Evolutionary conservation across 53 echinoderm and acorn worm species (phyloP).

Genomic region (Mesocentrotus franciscanus): DNA sequence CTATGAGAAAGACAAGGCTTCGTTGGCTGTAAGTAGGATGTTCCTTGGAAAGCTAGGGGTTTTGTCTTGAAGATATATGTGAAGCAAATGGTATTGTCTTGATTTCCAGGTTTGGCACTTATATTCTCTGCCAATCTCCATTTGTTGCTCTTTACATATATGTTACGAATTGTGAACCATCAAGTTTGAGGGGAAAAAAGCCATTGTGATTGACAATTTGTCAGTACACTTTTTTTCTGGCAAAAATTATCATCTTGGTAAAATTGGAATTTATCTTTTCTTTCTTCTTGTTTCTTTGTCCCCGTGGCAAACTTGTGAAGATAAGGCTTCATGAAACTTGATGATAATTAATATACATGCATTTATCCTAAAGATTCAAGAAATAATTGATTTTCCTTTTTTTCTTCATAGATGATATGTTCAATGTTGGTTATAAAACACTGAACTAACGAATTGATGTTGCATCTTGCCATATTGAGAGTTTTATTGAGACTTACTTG

Average conservation of each 20-base stretch:
- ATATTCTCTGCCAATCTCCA: no score
- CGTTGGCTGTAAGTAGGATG: constrained; percentile 83
- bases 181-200: background rate
- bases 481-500: no score
- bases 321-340: background rate
- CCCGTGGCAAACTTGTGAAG: background rate
- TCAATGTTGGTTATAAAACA: no score
- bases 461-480: no score
- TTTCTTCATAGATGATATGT: no score
- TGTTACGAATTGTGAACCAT: background rate
- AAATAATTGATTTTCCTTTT: no score
- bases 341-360: background rate
- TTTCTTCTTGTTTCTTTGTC: background rate
- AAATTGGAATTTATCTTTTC: background rate
- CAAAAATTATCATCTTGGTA: background rate
- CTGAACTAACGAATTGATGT: no score
- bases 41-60: background rate
- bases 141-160: no score
- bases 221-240: background rate
- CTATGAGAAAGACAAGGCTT: constrained; percentile 98
- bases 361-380: no score
- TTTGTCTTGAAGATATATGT: background rate
- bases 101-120: no score
- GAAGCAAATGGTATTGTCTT: no score
- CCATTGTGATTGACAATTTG: background rate